Conservation (phyloP, 2,797 vertebrate species). For the Aeoliscus strigatus region DNA sequence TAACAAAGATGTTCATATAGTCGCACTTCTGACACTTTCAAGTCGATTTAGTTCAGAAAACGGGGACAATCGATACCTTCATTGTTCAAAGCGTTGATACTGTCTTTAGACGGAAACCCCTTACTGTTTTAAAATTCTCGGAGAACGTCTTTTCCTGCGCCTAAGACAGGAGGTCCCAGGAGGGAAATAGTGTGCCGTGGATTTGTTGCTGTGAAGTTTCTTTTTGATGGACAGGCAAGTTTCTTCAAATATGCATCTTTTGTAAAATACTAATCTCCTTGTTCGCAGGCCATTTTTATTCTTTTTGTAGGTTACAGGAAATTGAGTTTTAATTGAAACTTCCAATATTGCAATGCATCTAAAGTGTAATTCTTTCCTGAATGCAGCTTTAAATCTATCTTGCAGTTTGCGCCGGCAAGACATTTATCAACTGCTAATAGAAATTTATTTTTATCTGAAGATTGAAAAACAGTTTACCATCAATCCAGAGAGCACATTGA, state of each 20-base stretch:
- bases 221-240: constrained; percentile 27
- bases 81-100: constrained; percentile 20
- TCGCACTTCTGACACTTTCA: constrained; percentile 51
- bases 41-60: constrained; percentile 39
- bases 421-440: too few relatives aligned
- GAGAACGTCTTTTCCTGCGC: too few relatives aligned
- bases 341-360: constrained; percentile 9
- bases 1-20: constrained; percentile 53
- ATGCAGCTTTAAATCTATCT: constrained; percentile 38
- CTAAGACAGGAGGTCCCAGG: too few relatives aligned
- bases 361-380: constrained; percentile 30
- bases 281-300: too few relatives aligned
- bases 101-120: constrained; percentile 25
- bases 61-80: constrained; percentile 40
- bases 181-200: constrained; percentile 59
- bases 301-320: too few relatives aligned
- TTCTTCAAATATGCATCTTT: constrained; percentile 30
- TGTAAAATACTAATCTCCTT: constrained; percentile 26
- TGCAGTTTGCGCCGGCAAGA: constrained; percentile 15
- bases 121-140: constrained; percentile 32
- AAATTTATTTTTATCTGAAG: too few relatives aligned
- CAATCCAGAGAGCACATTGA: constrained; percentile 44
- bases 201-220: constrained; percentile 24
- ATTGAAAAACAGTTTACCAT: constrained; percentile 23
- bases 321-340: constrained; percentile 1